A percentile compares a stretch with the other conserved stretches of the same genome.
phyloP scores from a whole-genome alignment of 2,797 vertebrate species.

The Argyrosomus regius region DNA sequence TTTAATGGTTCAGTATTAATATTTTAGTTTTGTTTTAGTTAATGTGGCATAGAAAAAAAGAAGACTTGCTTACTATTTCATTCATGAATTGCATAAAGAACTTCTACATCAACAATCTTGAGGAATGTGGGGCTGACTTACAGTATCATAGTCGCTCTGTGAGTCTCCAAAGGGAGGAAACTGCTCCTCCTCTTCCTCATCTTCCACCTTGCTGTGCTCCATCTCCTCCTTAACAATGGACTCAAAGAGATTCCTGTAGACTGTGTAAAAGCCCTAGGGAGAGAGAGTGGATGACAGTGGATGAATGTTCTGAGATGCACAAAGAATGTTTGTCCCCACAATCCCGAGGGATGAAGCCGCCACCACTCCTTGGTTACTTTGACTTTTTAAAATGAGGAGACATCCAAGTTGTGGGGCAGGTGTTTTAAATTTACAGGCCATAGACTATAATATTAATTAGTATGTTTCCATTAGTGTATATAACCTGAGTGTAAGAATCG shows the following conservation, averaged over 20 bases:
- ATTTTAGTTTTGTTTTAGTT: neutral
- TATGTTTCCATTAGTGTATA: too few relatives aligned
- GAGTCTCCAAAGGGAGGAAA: slow-evolving; percentile 94
- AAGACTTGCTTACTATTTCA: neutral
- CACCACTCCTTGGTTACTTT: neutral
- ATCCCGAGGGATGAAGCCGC: neutral
- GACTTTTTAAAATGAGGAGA: neutral
- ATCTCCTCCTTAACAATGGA: slow-evolving; percentile 92
- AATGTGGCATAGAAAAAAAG: neutral
- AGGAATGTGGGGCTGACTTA: slow-evolving; percentile 71
- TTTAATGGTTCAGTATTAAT: neutral
- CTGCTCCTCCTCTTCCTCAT: slow-evolving; percentile 82
- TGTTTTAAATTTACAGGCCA: neutral
- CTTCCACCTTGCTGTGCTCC: slow-evolving; percentile 86
- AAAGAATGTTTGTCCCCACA: slow-evolving; percentile 30
- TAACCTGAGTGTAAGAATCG: too few relatives aligned
- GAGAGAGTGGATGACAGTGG: slow-evolving; percentile 7
- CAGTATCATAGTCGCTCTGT: slow-evolving; percentile 93
- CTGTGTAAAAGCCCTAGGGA: slow-evolving; percentile 91
- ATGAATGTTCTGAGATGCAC: slow-evolving; percentile 12
- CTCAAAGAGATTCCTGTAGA: slow-evolving; percentile 94
- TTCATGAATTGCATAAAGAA: neutral
- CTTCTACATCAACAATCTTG: neutral
- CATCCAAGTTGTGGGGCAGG: neutral
- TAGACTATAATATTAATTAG: too few relatives aligned